Evolutionary conservation across 2,113 vertebrate species (phyloP).

Genomic region (Pelecanoides urinatrix): DNA sequence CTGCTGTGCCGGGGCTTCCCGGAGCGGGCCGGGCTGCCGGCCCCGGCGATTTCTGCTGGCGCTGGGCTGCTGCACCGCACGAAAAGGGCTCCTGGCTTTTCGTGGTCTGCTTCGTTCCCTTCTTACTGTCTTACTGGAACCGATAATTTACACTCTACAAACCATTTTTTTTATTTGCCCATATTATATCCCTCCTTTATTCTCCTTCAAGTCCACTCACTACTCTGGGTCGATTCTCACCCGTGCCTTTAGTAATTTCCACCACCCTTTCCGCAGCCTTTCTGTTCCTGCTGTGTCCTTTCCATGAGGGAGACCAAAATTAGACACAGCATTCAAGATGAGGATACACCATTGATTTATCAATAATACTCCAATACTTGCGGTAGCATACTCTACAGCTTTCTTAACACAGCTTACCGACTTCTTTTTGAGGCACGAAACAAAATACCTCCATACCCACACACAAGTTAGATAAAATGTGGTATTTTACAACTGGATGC

Average conservation of each 20-base stretch:
- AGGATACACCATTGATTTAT: not conserved
- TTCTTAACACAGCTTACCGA: not conserved
- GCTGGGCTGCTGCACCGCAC: not conserved
- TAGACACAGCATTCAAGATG: not conserved
- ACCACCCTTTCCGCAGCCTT: not conserved
- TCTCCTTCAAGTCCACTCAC: not conserved
- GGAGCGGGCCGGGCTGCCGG: not conserved
- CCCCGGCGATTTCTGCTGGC: not conserved
- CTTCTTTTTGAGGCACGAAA: not conserved
- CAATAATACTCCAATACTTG: not conserved
- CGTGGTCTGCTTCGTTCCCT: not conserved
- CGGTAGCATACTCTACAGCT: not conserved
- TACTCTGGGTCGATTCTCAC: not conserved
- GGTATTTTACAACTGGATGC: not conserved
- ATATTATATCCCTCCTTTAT: not conserved
- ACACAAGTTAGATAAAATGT: not conserved
- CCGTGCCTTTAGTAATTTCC: not conserved
- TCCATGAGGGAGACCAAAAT: not conserved
- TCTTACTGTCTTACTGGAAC: not conserved
- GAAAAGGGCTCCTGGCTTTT: not conserved
- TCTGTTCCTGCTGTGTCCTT: not conserved
- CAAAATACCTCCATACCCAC: not conserved
- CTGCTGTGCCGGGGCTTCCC: not conserved
- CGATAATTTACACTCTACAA: not conserved
- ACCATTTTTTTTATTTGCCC: not conserved